Conservation (phyloP, 2,113 vertebrate genomes). For the Plestiodon gilberti region DNA sequence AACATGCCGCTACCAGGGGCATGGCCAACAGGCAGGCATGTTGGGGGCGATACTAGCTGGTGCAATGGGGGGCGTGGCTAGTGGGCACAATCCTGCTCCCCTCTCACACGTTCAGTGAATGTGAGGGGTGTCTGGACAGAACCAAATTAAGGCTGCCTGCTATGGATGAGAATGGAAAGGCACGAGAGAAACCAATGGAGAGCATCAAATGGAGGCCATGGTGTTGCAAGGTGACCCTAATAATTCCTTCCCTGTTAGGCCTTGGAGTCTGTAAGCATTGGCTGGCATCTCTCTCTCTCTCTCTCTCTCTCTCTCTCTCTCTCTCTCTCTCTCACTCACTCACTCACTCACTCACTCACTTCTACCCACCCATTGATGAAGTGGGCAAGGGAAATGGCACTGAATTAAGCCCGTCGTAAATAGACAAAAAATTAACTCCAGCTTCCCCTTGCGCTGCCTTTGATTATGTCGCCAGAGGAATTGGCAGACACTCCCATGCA, state of each 20-base stretch:
- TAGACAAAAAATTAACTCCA: slow-evolving; percentile 26
- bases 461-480: slow-evolving; percentile 1
- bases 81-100: too few relatives aligned
- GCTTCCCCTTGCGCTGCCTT: neutral
- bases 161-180: neutral
- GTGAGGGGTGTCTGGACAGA: too few relatives aligned
- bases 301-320: too few relatives aligned
- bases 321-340: neutral
- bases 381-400: slow-evolving; percentile 2
- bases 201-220: neutral
- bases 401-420: slow-evolving; percentile 32
- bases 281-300: neutral
- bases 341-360: neutral
- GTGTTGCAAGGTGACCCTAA: neutral
- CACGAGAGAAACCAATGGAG: neutral
- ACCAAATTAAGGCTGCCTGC: neutral
- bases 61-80: too few relatives aligned
- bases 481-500: neutral
- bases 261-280: neutral
- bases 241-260: neutral
- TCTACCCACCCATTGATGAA: slow-evolving; percentile 4
- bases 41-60: too few relatives aligned
- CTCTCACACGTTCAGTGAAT: too few relatives aligned
- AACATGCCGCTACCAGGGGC: too few relatives aligned
- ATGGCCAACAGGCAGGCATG: too few relatives aligned